Evolutionary conservation across 2,888 invertebrate genomes (phyloP).

Genomic region (Azorinus chamasolen): DNA sequence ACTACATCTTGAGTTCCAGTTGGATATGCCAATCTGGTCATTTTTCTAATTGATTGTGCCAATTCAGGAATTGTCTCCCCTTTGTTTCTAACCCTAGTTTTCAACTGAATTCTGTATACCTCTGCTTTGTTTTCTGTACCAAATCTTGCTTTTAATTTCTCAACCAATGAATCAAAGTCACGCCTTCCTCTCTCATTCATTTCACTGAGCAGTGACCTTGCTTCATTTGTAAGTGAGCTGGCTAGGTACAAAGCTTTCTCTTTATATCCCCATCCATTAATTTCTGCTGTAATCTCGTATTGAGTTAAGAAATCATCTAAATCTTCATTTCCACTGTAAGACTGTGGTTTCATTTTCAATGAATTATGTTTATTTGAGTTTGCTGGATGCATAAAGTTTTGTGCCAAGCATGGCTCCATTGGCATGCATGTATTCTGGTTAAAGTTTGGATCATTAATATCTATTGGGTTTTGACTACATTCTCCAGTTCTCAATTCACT

Average conservation of each 20-base stretch:
- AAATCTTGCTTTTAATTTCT: constrained; percentile 40
- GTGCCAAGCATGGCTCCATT: too few relatives aligned
- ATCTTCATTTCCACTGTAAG: too few relatives aligned
- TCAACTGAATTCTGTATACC: constrained; percentile 46
- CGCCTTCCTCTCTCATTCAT: constrained; percentile 15
- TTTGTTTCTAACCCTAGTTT: constrained; percentile 25
- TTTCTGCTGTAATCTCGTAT: constrained; percentile 52
- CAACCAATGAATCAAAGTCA: constrained; percentile 32
- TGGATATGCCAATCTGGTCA: too few relatives aligned
- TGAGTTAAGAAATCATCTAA: constrained; percentile 54
- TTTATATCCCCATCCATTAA: constrained; percentile 86
- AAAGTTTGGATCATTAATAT: too few relatives aligned
- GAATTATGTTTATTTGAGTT: too few relatives aligned
- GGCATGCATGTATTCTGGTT: too few relatives aligned
- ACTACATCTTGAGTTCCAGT: constrained; percentile 22
- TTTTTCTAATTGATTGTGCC: too few relatives aligned
- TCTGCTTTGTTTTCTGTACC: constrained; percentile 44
- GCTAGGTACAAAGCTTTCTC: constrained; percentile 47
- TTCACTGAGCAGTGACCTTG: constrained; percentile 51
- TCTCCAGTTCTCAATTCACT: too few relatives aligned
- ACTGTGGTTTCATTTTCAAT: too few relatives aligned
- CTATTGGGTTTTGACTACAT: too few relatives aligned
- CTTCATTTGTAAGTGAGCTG: too few relatives aligned
- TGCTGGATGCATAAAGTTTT: too few relatives aligned
- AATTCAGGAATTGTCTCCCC: constrained; percentile 56